phyloP scores from a whole-genome alignment of 2,888 invertebrate genomes.

The Galeopsomyia nigrocyanea region DNA sequence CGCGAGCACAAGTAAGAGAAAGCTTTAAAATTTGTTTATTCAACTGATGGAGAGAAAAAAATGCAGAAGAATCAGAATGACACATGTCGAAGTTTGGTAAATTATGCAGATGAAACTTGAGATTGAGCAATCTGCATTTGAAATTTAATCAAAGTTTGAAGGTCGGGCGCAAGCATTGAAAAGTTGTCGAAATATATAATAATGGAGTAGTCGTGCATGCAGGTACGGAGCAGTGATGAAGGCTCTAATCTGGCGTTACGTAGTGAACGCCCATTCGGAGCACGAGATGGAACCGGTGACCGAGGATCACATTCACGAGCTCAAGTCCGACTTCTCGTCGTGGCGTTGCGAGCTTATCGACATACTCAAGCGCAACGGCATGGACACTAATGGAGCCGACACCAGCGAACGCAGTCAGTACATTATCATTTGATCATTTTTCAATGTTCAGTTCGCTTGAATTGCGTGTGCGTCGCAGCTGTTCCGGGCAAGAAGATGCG shows the following conservation, averaged over 20 bases:
- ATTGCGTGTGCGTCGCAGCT: constrained; percentile 68
- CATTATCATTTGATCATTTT: no score
- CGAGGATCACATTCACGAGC: constrained; percentile 94
- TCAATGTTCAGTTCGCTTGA: no score
- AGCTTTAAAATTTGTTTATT: no score
- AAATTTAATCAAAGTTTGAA: no score
- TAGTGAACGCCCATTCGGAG: constrained; percentile 87
- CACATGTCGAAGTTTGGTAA: no score
- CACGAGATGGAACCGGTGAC: constrained; percentile 89
- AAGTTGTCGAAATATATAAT: no score
- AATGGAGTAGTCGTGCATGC: background rate
- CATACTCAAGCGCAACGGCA: constrained; percentile 88
- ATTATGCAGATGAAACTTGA: no score
- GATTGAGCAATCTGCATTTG: no score
- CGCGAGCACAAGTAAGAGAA: constrained; percentile 56
- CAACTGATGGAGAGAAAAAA: no score
- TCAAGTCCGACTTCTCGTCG: constrained; percentile 93
- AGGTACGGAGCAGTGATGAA: constrained; percentile 77
- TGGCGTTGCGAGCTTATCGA: constrained; percentile 93
- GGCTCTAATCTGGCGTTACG: constrained; percentile 92
- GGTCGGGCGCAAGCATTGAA: no score
- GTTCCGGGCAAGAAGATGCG: constrained; percentile 84
- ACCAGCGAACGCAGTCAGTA: constrained; percentile 79
- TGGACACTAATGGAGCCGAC: constrained; percentile 83
- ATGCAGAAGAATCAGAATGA: no score